These are phyloP conservation scores for Falco cherrug DNA, from an alignment of 2,797 vertebrate species.

Conservation along the genomic window DNA sequence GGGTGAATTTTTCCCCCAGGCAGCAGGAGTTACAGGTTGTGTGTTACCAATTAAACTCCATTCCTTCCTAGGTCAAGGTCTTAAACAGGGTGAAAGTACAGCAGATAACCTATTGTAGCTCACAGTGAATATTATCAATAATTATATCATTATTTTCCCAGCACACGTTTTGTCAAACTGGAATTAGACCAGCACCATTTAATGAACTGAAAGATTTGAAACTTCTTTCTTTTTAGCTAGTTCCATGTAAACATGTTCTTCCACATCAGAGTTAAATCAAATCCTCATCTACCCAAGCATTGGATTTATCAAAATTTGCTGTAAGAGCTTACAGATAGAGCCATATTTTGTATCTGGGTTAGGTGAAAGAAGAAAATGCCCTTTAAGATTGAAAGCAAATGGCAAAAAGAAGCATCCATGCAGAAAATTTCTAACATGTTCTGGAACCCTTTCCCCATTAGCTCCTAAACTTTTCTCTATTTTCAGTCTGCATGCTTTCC, in stretches of 20 bases:
- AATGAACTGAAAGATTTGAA: neutral
- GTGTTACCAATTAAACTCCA: neutral
- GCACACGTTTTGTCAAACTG: neutral
- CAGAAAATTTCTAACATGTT: neutral
- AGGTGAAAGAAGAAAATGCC: neutral
- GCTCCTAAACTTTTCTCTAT: neutral
- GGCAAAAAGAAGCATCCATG: neutral
- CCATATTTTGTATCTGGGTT: neutral
- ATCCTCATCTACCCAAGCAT: neutral
- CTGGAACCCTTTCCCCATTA: neutral
- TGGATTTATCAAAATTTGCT: neutral
- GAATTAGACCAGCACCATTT: neutral
- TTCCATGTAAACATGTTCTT: neutral
- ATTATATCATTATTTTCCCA: neutral
- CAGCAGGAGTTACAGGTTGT: neutral
- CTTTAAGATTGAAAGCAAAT: conserved; percentile 2
- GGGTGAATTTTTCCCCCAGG: neutral
- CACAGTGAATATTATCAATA: neutral
- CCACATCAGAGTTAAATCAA: neutral
- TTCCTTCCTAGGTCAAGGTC: neutral
- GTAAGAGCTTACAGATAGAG: neutral
- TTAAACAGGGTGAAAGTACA: neutral
- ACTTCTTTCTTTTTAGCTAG: neutral
- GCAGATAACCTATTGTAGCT: neutral
- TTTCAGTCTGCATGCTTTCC: neutral